Base-by-base conservation (phyloP, 2,113 vertebrate species). In the Anolis carolinensis region DNA sequence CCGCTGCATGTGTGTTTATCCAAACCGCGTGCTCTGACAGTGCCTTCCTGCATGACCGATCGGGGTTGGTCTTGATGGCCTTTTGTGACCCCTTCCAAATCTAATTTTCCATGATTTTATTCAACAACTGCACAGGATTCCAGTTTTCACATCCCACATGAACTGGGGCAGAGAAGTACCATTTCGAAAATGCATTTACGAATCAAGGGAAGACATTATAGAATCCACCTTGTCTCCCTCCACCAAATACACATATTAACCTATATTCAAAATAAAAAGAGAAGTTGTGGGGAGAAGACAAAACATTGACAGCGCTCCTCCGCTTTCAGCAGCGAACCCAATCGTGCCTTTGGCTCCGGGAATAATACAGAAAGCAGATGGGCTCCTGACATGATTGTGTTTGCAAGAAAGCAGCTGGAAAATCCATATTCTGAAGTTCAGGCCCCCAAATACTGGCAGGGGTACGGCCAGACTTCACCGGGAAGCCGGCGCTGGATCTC, bases 371-470 rank as follows among this genome's bases (percentile, higher is more conserved):
- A 52, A 70, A 82, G 65, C 65, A 70, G 65, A 82, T 34, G 80
- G 65, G n/a, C 36, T 18, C 74, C 39, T 81, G 80, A 70, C 63
- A 68, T n/a, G 65, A 50, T 32, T 27, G 18, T 32, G 65, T 70
- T 52, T 82, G 80, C 65, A 82, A 44, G 67, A 32, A 50, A 44
- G 65, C 80, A 82, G 65, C 44, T 82, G 80, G 65, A 23, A 70
- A 82, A 82, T 48, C 10, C 67, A 81, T 79, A 79, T 65, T 14
- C 25, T 27, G 59, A 18, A 16, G 59, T 25, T 80, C 62, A 30
- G 32, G 44, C 30, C 80, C 27, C 50, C 48, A 5, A n/a, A 23
- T 20, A 5, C 63, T 48, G 79, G 79, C 79, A 65, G 14, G 11
- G 25, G 23, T 1, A 30, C 62, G 6, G 10, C 13, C 63, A 68